These are phyloP conservation scores for Cepphus grylle DNA, from an alignment of 2,113 vertebrate genomes.

Conservation along the genomic window DNA sequence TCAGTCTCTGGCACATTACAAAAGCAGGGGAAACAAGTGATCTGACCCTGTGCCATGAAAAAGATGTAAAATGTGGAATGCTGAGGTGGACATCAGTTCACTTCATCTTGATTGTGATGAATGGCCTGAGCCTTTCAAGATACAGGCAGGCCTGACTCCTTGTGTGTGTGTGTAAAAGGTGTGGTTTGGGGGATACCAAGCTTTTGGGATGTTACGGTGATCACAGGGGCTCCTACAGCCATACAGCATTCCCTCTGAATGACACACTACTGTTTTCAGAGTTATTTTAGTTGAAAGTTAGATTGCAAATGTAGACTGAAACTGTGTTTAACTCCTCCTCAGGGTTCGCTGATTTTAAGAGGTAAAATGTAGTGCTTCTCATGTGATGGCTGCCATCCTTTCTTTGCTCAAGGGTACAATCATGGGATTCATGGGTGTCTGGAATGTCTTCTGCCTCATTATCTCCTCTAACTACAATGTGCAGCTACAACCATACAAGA, in stretches of 20 bases:
- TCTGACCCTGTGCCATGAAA: neutral
- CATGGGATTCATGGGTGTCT: neutral
- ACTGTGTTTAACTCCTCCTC: neutral
- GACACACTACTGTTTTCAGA: neutral
- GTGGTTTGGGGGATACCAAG: neutral
- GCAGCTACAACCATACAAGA: neutral
- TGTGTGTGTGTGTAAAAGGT: neutral
- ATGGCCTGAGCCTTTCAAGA: neutral
- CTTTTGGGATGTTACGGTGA: neutral
- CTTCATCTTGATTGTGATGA: neutral
- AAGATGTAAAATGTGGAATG: neutral
- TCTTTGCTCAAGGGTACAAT: neutral
- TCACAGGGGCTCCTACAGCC: neutral
- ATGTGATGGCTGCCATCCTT: neutral
- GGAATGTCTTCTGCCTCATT: neutral
- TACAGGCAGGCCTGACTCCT: fast-evolving
- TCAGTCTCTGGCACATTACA: neutral
- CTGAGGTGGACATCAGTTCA: neutral
- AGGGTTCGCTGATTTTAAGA: neutral
- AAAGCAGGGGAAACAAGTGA: neutral
- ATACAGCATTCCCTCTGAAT: neutral
- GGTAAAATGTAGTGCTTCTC: neutral
- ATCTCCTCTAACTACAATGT: neutral
- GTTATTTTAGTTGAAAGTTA: neutral
- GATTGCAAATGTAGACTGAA: neutral